Evolutionary conservation across 2,113 vertebrate species (phyloP), one percentile per base, ranked within the genome.

Genomic region (Urocolius indicus): DNA sequence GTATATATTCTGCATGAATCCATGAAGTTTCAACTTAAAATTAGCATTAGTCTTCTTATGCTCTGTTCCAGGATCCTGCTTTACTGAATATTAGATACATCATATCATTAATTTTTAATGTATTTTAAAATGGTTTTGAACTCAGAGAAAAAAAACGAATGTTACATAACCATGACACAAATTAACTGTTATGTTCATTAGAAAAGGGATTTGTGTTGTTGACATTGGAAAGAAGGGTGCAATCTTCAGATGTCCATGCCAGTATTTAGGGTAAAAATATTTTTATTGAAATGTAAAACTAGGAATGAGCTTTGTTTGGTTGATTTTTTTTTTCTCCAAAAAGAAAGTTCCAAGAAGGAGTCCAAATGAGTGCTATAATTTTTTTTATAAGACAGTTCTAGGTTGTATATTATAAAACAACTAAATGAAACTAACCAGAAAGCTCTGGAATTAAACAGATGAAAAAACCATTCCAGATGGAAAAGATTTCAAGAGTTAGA

Each of bases 391-490:
- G 62, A 94, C 1, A 5, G 63, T 58, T 82, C 23, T 76, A 93
- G 17, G 24, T 84, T 86, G 27, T 78, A 63, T 83, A 66, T 84
- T 93, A 18, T 61, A 93, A 94, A 94, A 92, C 65, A 90, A 77
- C 62, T 71, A 51, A 80, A 80, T 2, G 20, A 93, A 94, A 90
- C 51, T 77, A 94, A 90, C 59, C 34, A 90, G 65, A 94, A 95
- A 75, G 54, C 41, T 38, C 46, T 29, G 61, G 72, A 58, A 91
- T 79, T 91, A 75, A 63, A 62, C 54, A 88, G 79, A 95, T 82
- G 69, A 85, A 90, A 90, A 91, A 36, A 34, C 18, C 9, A 19
- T 84, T 94, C 89, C 95, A 95, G 81, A 74, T 90, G 93, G 92
- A 87, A 95, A 94, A 95, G 48, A 91, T 17, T 58, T 94, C 62